phyloP scores from a whole-genome alignment of 2,888 invertebrate species.

The Trissolcus japonicus region DNA sequence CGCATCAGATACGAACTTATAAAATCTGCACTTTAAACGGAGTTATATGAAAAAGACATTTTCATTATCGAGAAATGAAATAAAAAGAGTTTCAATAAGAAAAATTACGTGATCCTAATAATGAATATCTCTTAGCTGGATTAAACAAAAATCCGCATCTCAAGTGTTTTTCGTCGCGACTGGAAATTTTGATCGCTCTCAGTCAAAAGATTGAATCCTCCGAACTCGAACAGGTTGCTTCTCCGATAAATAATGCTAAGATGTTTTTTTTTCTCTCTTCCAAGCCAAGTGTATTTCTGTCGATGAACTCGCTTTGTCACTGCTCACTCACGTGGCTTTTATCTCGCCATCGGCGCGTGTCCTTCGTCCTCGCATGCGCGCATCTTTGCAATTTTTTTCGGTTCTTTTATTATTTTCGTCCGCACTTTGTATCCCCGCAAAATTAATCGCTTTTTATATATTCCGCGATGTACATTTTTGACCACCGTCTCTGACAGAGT shows the following conservation, averaged over 20 bases:
- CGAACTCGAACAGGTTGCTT: constrained; percentile 46
- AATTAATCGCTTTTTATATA: too few relatives aligned
- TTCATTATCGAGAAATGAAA: too few relatives aligned
- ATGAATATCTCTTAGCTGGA: background rate
- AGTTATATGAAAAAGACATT: too few relatives aligned
- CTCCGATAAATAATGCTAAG: constrained; percentile 35
- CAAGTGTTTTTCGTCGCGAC: background rate
- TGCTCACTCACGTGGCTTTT: constrained; percentile 59
- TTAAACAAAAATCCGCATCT: background rate
- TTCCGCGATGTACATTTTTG: too few relatives aligned
- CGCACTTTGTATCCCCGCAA: too few relatives aligned
- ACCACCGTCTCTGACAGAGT: too few relatives aligned
- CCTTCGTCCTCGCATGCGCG: constrained; percentile 59
- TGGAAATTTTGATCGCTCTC: constrained; percentile 26
- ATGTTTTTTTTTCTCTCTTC: constrained; percentile 30
- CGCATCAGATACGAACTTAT: constrained; percentile 11
- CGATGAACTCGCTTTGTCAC: constrained; percentile 64
- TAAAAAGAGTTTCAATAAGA: background rate
- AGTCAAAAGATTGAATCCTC: constrained; percentile 23
- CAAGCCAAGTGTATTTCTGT: constrained; percentile 62
- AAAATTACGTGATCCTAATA: background rate
- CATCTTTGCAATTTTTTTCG: constrained; percentile 3
- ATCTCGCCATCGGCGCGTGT: constrained; percentile 55
- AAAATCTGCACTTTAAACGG: constrained; percentile 17
- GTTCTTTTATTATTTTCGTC: too few relatives aligned